A percentile compares a stretch with the other conserved stretches of the same genome.
Evolutionary conservation across 2,797 vertebrate genomes (phyloP).

Genomic region (Kryptopterus vitreolus): DNA sequence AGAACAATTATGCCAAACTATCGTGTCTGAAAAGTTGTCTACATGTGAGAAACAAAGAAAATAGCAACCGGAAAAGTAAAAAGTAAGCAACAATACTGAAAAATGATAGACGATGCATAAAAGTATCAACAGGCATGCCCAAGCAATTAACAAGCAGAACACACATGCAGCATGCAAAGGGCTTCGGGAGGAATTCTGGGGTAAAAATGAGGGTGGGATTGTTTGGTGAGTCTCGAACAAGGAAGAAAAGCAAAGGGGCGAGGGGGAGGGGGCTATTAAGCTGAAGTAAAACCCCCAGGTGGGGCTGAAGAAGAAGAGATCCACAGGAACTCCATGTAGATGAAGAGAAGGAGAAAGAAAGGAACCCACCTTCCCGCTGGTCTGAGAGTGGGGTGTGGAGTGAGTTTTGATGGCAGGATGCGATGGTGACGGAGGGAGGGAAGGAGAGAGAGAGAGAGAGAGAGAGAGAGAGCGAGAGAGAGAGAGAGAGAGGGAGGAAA

Average conservation of each 20-base stretch:
- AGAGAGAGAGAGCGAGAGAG: slow-evolving; percentile 76
- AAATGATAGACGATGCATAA: slow-evolving; percentile 11
- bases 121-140: slow-evolving; percentile 10
- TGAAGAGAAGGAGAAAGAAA: slow-evolving; percentile 76
- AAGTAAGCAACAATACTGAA: background rate
- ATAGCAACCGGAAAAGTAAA: background rate
- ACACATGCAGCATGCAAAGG: slow-evolving; percentile 24
- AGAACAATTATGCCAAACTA: too few species aligned
- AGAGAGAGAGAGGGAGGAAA: slow-evolving; percentile 64
- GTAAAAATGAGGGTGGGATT: background rate
- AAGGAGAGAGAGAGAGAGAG: slow-evolving; percentile 85
- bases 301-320: slow-evolving; percentile 46
- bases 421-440: slow-evolving; percentile 88
- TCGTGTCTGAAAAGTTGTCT: too few species aligned
- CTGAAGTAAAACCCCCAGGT: slow-evolving; percentile 20
- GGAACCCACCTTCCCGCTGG: slow-evolving; percentile 99
- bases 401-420: slow-evolving; percentile 89
- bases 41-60: background rate
- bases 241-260: slow-evolving; percentile 8
- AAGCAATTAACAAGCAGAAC: background rate
- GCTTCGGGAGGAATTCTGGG: background rate
- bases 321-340: slow-evolving; percentile 58
- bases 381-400: slow-evolving; percentile 88
- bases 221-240: background rate
- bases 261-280: slow-evolving; percentile 27